A percentile compares a stretch with the other conserved stretches of the same genome.
phyloP scores from a whole-genome alignment of 2,888 invertebrate species.

The Steinernema hermaphroditum region DNA sequence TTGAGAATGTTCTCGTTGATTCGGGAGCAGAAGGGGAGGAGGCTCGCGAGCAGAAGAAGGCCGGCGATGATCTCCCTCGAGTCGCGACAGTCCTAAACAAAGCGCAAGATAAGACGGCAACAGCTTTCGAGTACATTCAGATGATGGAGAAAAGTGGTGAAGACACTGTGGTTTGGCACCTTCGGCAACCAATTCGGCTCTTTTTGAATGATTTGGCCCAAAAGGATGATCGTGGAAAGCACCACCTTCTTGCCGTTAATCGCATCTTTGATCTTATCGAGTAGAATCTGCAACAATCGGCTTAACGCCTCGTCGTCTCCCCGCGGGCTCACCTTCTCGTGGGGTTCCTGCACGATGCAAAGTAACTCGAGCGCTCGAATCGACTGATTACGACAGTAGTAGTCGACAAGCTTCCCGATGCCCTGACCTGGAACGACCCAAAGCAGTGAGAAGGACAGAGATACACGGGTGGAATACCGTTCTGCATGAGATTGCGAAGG shows the following conservation, averaged over 20 bases:
- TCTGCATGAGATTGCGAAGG: slow-evolving; percentile 36
- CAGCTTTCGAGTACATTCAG: slow-evolving; percentile 37
- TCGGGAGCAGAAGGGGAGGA: slow-evolving; percentile 44
- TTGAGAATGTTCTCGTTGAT: slow-evolving; percentile 32
- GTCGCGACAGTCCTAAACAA: slow-evolving; percentile 30
- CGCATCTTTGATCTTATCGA: slow-evolving; percentile 37
- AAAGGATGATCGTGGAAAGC: slow-evolving; percentile 36
- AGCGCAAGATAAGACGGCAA: background rate
- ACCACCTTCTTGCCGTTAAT: slow-evolving; percentile 31
- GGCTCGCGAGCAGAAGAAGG: slow-evolving; percentile 41
- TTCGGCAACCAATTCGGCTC: slow-evolving; percentile 46
- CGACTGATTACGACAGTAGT: slow-evolving; percentile 42
- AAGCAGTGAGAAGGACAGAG: background rate
- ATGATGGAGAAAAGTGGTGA: slow-evolving; percentile 38
- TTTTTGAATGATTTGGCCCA: slow-evolving; percentile 43
- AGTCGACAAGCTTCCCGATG: slow-evolving; percentile 42
- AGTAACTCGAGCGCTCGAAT: slow-evolving; percentile 47
- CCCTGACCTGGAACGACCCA: slow-evolving; percentile 38
- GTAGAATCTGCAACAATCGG: slow-evolving; percentile 34
- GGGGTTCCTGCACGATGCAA: slow-evolving; percentile 41
- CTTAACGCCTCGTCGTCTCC: too few relatives aligned
- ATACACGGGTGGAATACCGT: slow-evolving; percentile 35
- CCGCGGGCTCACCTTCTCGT: slow-evolving; percentile 40
- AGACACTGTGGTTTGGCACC: slow-evolving; percentile 43
- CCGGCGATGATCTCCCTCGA: slow-evolving; percentile 39